phyloP scores from a whole-genome alignment of 1,140 invertebrate species.

The Oncopodura yosiiana region DNA sequence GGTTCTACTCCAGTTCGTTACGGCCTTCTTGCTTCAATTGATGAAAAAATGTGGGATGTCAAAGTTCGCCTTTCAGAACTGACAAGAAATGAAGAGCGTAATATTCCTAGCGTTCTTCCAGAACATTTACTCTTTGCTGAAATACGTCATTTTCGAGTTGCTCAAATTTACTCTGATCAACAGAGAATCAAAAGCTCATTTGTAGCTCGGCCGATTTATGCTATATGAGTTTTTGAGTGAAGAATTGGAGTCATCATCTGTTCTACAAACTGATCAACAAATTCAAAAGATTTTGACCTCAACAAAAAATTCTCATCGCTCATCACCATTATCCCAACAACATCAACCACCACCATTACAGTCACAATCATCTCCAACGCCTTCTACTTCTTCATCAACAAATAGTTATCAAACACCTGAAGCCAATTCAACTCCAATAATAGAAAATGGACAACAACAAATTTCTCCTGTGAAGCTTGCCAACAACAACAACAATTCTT shows the following conservation, averaged over 20 bases:
- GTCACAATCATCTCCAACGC: too few relatives aligned
- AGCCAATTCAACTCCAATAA: too few relatives aligned
- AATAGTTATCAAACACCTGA: background rate
- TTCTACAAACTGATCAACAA: constrained; percentile 27
- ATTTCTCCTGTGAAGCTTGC: too few relatives aligned
- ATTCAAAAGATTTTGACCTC: constrained; percentile 30
- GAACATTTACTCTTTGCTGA: constrained; percentile 26
- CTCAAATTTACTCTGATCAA: constrained; percentile 21
- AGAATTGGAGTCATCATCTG: too few relatives aligned
- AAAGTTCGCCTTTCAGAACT: constrained; percentile 59
- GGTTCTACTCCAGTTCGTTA: constrained; percentile 71
- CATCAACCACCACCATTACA: too few relatives aligned
- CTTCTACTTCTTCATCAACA: background rate
- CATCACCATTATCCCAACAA: too few relatives aligned
- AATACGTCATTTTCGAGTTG: constrained; percentile 17
- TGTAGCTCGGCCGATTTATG: constrained; percentile 19
- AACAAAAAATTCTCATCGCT: constrained; percentile 13
- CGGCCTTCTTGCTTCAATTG: constrained; percentile 65
- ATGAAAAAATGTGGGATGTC: constrained; percentile 61
- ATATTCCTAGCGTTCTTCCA: background rate
- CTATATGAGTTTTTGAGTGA: too few relatives aligned
- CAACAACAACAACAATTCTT: too few relatives aligned
- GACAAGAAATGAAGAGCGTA: constrained; percentile 45
- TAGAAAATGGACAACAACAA: too few relatives aligned
- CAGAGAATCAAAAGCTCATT: constrained; percentile 18